Evolutionary conservation across 2,797 vertebrate species (phyloP).

Genomic region (Numenius phaeopus): DNA sequence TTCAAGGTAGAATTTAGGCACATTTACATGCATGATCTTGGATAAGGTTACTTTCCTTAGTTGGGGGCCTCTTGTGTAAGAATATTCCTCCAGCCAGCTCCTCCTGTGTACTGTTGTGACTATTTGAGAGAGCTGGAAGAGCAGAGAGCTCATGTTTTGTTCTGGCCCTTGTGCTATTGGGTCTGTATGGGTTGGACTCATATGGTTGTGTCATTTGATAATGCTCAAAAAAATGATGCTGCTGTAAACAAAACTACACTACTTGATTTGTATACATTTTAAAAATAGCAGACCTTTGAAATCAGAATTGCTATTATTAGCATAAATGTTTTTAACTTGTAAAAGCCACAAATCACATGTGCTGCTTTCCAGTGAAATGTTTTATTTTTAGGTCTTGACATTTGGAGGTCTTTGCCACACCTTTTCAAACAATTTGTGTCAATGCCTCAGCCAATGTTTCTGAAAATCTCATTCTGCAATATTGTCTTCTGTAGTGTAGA

Average conservation of each 20-base stretch:
- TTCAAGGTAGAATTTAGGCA: background rate
- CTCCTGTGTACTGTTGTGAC: background rate
- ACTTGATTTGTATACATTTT: background rate
- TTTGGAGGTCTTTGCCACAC: background rate
- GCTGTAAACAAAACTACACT: background rate
- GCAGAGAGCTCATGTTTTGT: background rate
- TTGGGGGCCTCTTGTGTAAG: background rate
- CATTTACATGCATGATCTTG: background rate
- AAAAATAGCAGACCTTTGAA: background rate
- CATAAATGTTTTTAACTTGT: background rate
- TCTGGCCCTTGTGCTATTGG: background rate
- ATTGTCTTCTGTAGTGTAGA: background rate
- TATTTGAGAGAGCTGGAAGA: background rate
- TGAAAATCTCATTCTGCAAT: background rate
- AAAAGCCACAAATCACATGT: slow-evolving; percentile 4
- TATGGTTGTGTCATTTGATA: background rate
- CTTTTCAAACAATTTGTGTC: slow-evolving; percentile 22
- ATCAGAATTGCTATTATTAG: slow-evolving; percentile 25
- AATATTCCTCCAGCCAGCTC: background rate
- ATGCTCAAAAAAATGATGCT: background rate
- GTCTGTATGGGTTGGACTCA: background rate
- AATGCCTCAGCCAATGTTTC: background rate
- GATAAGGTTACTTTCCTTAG: background rate
- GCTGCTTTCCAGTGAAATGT: background rate
- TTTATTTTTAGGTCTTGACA: slow-evolving; percentile 38